phyloP scores from a whole-genome alignment of 1,140 invertebrate species.

The Neotoxoptera formosana region DNA sequence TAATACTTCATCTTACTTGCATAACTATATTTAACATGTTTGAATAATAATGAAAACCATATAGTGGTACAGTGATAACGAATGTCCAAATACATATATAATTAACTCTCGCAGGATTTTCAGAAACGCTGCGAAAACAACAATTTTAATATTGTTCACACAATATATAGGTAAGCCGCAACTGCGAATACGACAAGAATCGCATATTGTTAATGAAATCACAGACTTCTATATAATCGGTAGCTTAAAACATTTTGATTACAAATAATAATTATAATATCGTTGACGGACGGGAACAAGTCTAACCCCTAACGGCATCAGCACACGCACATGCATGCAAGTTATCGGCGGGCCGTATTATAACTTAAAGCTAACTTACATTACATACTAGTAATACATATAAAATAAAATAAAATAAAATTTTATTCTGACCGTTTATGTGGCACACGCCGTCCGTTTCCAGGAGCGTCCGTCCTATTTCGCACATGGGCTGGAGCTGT shows the following conservation, averaged over 20 bases:
- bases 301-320: background rate
- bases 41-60: background rate
- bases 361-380: background rate
- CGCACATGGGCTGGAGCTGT: slow-evolving; percentile 66
- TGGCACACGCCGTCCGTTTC: slow-evolving; percentile 86
- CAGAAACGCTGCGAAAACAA: background rate
- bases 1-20: background rate
- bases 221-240: background rate
- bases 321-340: no score
- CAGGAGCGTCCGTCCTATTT: slow-evolving; percentile 72
- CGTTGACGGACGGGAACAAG: no score
- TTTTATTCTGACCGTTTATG: slow-evolving; percentile 83
- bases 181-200: background rate
- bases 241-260: background rate
- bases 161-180: no score
- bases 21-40: background rate
- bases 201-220: background rate
- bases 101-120: background rate
- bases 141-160: background rate
- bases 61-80: background rate
- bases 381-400: no score
- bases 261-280: no score
- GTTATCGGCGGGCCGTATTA: background rate
- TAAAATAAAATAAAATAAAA: background rate
- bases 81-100: background rate